Base-by-base conservation (phyloP, 2,113 vertebrate genomes). In the Rhodinocichla rosea region DNA sequence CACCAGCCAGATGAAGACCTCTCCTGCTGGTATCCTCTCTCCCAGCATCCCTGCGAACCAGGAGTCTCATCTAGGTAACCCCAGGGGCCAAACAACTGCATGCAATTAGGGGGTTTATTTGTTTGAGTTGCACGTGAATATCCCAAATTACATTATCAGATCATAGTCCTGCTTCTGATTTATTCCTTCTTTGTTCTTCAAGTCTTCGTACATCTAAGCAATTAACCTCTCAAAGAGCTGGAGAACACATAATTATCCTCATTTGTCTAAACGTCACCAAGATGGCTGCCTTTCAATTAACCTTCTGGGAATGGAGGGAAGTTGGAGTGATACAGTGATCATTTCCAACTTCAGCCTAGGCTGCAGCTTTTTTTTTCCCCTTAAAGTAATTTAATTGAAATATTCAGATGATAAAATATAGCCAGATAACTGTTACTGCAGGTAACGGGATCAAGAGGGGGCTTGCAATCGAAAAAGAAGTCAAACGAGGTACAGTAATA, bases 261-360 rank as follows among this genome's bases (percentile, higher is more conserved):
- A 98, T 98, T 98, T 98, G 98, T 98, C 97, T 98, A 98, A 98
- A 97, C 94, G 97, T 98, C 98, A 95, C 98, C 97, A 98, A 98
- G 98, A 98, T 98, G 97, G 98, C 98, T 77, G 97, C 97, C 98
- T 98, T 98, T 98, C 98, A 98, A 98, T 98, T 98, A 98, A 98
- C 98, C 98, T 98, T 98, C 97, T 97, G 97, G 97, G 97, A 96
- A 97, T 94, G 95, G 96, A 97, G 97, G 96, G 97, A 97, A 98
- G 97, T 98, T 98, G 98, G 97, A 98, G 96, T 98, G 97, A 98
- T 98, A 98, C 96, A 97, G 98, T 97, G 98, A 98, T 98, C 98
- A 97, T 97, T 98, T 98, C 98, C 97, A 98, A 98, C 97, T 98
- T 97, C 94, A 82, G 94, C 79, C 39, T 63, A 93, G 96, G 91